These are phyloP conservation scores for Tragulus kanchil DNA, from an alignment of 2,113 vertebrate species.

Conservation along the genomic window DNA sequence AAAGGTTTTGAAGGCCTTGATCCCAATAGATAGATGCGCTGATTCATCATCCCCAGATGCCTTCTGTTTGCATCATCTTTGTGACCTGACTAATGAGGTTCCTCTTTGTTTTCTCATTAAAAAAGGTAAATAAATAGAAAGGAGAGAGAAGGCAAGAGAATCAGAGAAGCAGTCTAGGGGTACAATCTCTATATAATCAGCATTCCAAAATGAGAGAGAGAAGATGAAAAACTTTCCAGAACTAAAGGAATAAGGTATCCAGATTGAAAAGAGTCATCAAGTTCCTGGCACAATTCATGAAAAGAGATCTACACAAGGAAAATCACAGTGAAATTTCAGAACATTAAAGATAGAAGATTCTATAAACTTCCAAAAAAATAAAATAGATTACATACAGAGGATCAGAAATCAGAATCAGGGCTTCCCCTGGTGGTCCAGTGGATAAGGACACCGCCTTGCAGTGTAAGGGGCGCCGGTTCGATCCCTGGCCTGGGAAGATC, in stretches of 20 bases:
- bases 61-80: not conserved
- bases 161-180: not conserved
- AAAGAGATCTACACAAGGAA: not conserved
- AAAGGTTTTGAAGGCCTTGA: not conserved
- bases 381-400: not conserved
- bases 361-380: not conserved
- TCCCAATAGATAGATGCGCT: not conserved
- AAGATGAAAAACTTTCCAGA: not conserved
- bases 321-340: not conserved
- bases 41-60: not conserved
- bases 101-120: conserved; percentile 95
- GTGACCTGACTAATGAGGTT: not conserved
- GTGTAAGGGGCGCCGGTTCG: no score
- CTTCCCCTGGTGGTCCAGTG: no score
- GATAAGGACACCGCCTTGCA: no score
- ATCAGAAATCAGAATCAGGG: not conserved
- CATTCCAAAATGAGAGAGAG: not conserved
- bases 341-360: not conserved
- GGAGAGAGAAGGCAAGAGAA: not conserved
- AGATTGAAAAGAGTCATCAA: not conserved
- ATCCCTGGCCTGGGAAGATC: no score
- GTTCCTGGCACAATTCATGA: not conserved
- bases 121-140: not conserved
- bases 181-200: not conserved
- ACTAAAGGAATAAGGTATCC: not conserved